Base-by-base conservation (phyloP, 2,113 vertebrate genomes). In the Vombatus ursinus region DNA sequence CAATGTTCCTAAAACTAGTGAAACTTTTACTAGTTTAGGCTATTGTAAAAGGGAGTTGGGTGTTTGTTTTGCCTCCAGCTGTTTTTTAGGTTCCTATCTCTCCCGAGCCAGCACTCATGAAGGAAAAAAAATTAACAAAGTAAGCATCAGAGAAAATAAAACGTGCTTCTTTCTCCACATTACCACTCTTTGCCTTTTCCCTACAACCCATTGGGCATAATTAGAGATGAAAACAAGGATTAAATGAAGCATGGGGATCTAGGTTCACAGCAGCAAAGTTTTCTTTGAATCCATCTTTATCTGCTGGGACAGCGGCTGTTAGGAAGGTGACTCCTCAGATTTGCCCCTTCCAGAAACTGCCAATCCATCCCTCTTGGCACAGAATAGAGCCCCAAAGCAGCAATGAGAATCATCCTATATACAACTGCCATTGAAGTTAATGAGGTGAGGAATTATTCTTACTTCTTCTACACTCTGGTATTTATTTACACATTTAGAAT, bases 311-410 rank as follows among this genome's bases (percentile, higher is more conserved):
- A 50, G 95, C 37, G 28, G 0, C 28, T 90, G 2, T 51, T 52
- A 68, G 54, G 54, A 93, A 8, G 8, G 52, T 95, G 11, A 57
- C 89, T 96, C 47, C 93, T 50, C 89, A 92, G 95, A 90, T 19
- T 25, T 53, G 37, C 9, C 91, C 77, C 91, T 95, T 47, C 90
- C 90, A 92, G 50, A 90, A 57, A 57, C 7, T 50, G 94, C 51
- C 84, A 68, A 16, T 95, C n/a, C 94, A 19, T 92, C 52, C 90
- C 53, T 23, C 8, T 93, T 92, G 91, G 68, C 54, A 24, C 3
- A 31, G 96, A 95, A 84, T n/a, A 84, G 96, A 84, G n/a, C 89
- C 92, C 89, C 53, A 14, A 94, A 92, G 96, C 92, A 97, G 92
- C 1, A 0, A 23, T 14, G 23, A 84, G 49, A 91, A 90, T 93